Percentiles rank a stretch among this genome's conserved stretches.
Evolutionary conservation across 1,140 invertebrate species (phyloP).

Genomic region (Eufriesea mexicana): DNA sequence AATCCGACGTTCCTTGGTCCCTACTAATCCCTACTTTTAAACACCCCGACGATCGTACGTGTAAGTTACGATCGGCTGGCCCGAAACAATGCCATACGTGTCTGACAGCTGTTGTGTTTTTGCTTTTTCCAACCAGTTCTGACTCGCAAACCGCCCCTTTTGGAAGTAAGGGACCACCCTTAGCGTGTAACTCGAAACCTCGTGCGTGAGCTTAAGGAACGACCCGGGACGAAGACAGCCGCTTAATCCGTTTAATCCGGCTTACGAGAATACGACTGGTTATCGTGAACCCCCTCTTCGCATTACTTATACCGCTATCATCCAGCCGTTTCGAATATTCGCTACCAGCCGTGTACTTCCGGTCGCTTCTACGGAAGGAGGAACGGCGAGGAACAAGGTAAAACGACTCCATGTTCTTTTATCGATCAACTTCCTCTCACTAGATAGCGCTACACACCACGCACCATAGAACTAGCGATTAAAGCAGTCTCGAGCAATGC

Average conservation of each 20-base stretch:
- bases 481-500: neutral
- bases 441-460: neutral
- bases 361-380: conserved; percentile 20
- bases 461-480: conserved; percentile 40
- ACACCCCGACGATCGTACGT: neutral
- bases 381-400: conserved; percentile 33
- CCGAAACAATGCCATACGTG: neutral
- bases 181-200: conserved; percentile 62
- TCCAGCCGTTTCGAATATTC: conserved; percentile 62
- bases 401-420: conserved; percentile 49
- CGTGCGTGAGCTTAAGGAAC: conserved; percentile 64
- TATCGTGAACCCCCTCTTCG: conserved; percentile 61
- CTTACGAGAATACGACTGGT: conserved; percentile 69
- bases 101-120: conserved; percentile 40
- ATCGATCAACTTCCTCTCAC: conserved; percentile 44
- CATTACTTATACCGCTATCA: conserved; percentile 65
- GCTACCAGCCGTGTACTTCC: conserved; percentile 55
- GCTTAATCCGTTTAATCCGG: conserved; percentile 69
- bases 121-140: conserved; percentile 33
- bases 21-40: no score
- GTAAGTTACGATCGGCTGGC: neutral
- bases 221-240: conserved; percentile 65
- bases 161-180: conserved; percentile 54
- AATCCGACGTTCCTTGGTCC: no score
- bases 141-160: conserved; percentile 23